These are phyloP conservation scores for Aphrocallistes beatrix DNA, from an alignment of 37 sponge, comb jelly and placozoan species.

Conservation along the genomic window DNA sequence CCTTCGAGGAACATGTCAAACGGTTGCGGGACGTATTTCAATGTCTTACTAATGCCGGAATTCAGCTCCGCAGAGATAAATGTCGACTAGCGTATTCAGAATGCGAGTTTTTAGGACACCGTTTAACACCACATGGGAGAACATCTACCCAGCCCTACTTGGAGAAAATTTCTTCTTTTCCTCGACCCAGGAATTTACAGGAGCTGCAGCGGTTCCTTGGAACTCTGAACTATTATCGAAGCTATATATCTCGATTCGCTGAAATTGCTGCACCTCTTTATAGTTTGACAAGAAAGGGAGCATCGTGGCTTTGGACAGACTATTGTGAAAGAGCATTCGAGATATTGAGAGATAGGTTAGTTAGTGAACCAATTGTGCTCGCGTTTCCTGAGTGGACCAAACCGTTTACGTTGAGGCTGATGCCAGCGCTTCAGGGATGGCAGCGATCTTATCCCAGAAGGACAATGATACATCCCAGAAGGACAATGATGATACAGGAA, in stretches of 20 bases:
- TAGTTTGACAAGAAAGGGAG: constrained; percentile 22
- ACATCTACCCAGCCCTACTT: background rate
- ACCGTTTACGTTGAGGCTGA: background rate
- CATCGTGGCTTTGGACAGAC: background rate
- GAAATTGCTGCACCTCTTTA: constrained; percentile 19
- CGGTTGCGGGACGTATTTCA: background rate
- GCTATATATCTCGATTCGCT: constrained; percentile 23
- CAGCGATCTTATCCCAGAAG: constrained; percentile 28
- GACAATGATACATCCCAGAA: too few species aligned
- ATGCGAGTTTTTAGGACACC: background rate
- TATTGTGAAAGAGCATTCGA: constrained; percentile 22
- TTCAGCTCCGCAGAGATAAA: constrained; percentile 18
- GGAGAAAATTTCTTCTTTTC: background rate
- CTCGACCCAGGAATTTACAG: background rate
- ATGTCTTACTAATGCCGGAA: background rate
- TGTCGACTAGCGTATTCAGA: constrained; percentile 12
- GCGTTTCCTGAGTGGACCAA: constrained; percentile 7
- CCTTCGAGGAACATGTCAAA: constrained; percentile 9
- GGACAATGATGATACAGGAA: background rate
- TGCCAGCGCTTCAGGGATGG: constrained; percentile 29
- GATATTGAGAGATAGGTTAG: too few species aligned
- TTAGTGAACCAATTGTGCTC: too few species aligned
- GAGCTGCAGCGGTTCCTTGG: constrained; percentile 17
- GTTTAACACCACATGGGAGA: background rate
- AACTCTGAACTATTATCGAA: constrained; percentile 16